Evolutionary conservation across 2,113 vertebrate species (phyloP).

Genomic region (Pontoporia blainvillei): DNA sequence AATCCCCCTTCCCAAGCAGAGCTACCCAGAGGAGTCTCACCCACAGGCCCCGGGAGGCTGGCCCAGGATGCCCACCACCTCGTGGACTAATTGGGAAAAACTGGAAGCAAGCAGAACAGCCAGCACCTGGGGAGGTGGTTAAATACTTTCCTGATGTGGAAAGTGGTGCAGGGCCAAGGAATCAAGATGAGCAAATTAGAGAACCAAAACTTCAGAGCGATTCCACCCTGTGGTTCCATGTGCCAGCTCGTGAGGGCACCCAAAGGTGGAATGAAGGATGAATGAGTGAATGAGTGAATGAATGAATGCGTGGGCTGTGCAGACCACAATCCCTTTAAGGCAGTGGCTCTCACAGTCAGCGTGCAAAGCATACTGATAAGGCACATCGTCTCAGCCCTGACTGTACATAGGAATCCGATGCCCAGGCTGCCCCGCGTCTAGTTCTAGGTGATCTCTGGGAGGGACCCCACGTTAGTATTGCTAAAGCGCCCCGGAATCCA

Average conservation of each 20-base stretch:
- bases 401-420: not conserved
- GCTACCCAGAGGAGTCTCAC: not conserved
- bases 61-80: not conserved
- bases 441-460: not conserved
- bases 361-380: fast-evolving
- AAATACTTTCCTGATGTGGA: not conserved
- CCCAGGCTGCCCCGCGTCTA: not conserved
- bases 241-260: not conserved
- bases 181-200: not conserved
- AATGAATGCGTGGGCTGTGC: not conserved
- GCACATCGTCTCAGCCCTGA: not conserved
- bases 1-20: not conserved
- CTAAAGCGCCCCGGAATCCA: not conserved
- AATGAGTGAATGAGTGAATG: not conserved
- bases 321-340: not conserved
- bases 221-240: not conserved
- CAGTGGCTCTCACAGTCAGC: not conserved
- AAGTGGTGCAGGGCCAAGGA: not conserved
- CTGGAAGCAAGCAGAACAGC: not conserved
- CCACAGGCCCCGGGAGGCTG: not conserved
- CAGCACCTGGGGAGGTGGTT: not conserved
- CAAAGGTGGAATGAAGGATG: not conserved
- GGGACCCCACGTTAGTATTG: not conserved
- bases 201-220: not conserved
- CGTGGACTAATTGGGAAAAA: not conserved